Evolutionary conservation across 2,113 vertebrate species (phyloP).

Genomic region (Ploceus nigricollis): DNA sequence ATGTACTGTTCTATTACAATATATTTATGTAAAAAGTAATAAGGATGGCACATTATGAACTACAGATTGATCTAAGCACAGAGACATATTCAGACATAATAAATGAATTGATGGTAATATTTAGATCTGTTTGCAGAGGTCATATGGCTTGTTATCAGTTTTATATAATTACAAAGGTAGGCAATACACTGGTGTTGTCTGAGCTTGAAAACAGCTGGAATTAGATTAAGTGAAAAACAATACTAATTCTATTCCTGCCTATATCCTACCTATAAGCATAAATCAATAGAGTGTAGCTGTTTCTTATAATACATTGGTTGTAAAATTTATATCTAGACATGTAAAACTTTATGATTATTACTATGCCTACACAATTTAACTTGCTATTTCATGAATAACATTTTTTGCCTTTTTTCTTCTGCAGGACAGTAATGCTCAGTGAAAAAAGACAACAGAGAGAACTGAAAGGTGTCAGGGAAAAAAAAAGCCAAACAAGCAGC

Average conservation of each 20-base stretch:
- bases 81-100: neutral
- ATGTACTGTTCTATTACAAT: neutral
- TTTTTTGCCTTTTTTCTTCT: neutral
- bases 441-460: neutral
- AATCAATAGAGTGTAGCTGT: neutral
- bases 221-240: neutral
- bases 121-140: neutral
- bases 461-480: neutral
- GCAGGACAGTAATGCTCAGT: accelerated
- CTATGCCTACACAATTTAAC: neutral
- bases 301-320: neutral
- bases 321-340: neutral
- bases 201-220: neutral
- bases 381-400: neutral
- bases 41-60: neutral
- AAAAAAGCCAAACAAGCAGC: neutral
- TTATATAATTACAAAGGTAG: neutral
- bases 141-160: neutral
- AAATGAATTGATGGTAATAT: neutral
- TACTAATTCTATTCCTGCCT: neutral
- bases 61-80: neutral
- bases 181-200: neutral
- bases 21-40: neutral
- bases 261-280: neutral
- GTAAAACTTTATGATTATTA: neutral